phyloP scores from a whole-genome alignment of 1,140 invertebrate genomes.

The Trichomalopsis sarcophagae region DNA sequence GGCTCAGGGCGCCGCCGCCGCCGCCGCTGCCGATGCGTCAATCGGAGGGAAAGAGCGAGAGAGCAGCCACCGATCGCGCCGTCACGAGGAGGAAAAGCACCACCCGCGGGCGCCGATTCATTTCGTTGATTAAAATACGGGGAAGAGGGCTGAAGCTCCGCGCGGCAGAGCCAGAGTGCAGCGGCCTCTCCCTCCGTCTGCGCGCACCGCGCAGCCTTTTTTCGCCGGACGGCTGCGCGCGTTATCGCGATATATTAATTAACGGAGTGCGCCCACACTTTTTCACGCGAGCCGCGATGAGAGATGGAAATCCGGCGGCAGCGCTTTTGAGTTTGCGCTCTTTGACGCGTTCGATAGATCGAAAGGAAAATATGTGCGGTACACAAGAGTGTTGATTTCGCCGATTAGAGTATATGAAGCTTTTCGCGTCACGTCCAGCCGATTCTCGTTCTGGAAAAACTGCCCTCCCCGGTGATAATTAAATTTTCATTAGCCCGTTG shows the following conservation, averaged over 20 bases:
- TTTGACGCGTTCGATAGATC: neutral
- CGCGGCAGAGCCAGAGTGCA: constrained; percentile 6
- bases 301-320: neutral
- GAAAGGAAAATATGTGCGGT: neutral
- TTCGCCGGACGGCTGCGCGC: neutral
- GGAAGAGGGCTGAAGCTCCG: neutral
- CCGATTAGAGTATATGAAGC: neutral
- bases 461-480: constrained; percentile 30
- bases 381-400: no score
- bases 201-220: neutral
- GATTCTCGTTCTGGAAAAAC: constrained; percentile 8
- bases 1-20: neutral
- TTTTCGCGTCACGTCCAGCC: neutral
- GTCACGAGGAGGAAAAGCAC: constrained; percentile 30
- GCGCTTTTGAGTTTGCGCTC: neutral
- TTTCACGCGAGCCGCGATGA: neutral
- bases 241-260: constrained; percentile 46
- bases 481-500: constrained; percentile 39
- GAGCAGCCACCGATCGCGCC: constrained; percentile 10
- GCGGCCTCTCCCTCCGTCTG: neutral
- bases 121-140: constrained; percentile 52
- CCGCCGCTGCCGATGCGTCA: neutral
- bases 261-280: neutral
- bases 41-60: constrained; percentile 19
- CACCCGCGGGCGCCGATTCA: constrained; percentile 43